Percentiles rank a stretch among this genome's conserved stretches.
Evolutionary conservation across 2,888 invertebrate species (phyloP).

Genomic region (Ernsta delagoae): DNA sequence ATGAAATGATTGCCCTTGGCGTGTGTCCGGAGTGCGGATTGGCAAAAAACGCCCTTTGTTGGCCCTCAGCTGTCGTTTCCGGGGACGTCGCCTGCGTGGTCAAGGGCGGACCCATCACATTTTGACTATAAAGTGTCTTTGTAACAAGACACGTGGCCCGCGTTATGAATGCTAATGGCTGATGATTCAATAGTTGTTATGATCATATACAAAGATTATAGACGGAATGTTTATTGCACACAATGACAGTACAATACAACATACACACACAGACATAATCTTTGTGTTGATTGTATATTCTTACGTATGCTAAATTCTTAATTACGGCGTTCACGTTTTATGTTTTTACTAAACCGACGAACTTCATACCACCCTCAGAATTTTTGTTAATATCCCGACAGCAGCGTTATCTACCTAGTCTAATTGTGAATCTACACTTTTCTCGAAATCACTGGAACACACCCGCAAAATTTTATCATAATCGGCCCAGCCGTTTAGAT

Average conservation of each 20-base stretch:
- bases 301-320: not conserved
- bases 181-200: slow-evolving; percentile 30
- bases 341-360: not conserved
- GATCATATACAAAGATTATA: not conserved
- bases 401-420: too few relatives aligned
- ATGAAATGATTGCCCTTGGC: slow-evolving; percentile 35
- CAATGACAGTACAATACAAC: not conserved
- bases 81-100: slow-evolving; percentile 39
- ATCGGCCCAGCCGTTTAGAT: too few relatives aligned
- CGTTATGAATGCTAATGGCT: slow-evolving; percentile 21
- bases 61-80: slow-evolving; percentile 46
- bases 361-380: too few relatives aligned
- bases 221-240: not conserved
- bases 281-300: not conserved
- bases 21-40: slow-evolving; percentile 26
- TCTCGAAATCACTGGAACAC: too few relatives aligned
- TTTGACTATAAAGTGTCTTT: slow-evolving; percentile 30
- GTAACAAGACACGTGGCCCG: slow-evolving; percentile 19
- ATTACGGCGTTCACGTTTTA: not conserved
- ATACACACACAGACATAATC: too few relatives aligned
- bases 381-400: too few relatives aligned
- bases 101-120: slow-evolving; percentile 43
- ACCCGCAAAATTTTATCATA: too few relatives aligned
- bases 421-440: too few relatives aligned
- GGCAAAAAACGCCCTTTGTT: slow-evolving; percentile 43